Evolutionary conservation across 2,113 vertebrate genomes (phyloP).

Genomic region (Ciconia boyciana): DNA sequence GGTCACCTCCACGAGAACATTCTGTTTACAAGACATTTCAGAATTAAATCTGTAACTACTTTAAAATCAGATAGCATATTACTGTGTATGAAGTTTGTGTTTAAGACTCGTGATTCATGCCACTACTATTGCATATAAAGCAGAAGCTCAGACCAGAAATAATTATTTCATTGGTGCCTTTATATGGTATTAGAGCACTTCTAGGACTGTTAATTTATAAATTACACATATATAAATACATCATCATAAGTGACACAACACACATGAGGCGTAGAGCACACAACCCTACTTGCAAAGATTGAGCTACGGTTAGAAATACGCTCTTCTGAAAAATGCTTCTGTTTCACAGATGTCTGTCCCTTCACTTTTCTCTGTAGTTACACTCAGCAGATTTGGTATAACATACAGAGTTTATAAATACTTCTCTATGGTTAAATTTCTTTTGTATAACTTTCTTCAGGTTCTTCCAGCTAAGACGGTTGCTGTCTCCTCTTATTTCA

Average conservation of each 20-base stretch:
- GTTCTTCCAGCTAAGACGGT: background rate
- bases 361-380: background rate
- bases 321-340: background rate
- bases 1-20: background rate
- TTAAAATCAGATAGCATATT: background rate
- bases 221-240: background rate
- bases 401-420: background rate
- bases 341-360: background rate
- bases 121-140: background rate
- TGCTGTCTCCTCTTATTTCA: background rate
- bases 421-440: background rate
- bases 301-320: background rate
- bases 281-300: background rate
- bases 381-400: background rate
- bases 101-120: background rate
- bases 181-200: background rate
- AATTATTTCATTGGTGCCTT: background rate
- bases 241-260: rapidly evolving
- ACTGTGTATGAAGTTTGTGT: background rate
- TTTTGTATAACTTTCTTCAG: background rate
- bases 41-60: background rate
- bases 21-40: background rate
- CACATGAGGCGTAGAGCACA: background rate
- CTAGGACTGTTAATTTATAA: background rate
- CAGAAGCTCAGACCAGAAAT: background rate